These are phyloP conservation scores for Rhizoglyphus robini DNA, from an alignment of 1,140 invertebrate genomes.

Conservation along the genomic window DNA sequence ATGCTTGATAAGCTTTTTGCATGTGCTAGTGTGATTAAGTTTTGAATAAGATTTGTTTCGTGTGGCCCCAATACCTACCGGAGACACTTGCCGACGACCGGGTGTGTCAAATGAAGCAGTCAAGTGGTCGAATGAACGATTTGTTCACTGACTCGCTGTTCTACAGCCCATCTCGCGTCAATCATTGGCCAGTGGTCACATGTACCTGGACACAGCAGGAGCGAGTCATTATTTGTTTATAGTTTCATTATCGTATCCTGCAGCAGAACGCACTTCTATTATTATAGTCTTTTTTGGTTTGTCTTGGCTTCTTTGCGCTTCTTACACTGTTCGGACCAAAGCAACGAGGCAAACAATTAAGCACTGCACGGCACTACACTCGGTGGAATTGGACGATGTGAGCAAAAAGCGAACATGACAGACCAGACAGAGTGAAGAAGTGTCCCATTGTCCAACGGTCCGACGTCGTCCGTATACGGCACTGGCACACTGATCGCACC, in stretches of 20 bases:
- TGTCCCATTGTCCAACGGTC: no score
- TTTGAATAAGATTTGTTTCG: slow-evolving; percentile 12
- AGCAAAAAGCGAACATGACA: no score
- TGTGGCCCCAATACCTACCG: not conserved
- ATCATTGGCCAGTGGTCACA: no score
- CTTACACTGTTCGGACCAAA: not conserved
- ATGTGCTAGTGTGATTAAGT: slow-evolving; percentile 15
- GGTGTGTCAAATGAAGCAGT: no score
- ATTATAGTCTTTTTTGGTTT: not conserved
- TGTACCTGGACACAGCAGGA: not conserved
- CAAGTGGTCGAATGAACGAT: no score
- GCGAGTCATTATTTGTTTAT: slow-evolving; percentile 5
- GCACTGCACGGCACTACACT: no score
- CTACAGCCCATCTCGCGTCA: no score
- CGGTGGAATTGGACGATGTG: no score
- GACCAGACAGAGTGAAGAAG: no score
- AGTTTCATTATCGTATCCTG: not conserved
- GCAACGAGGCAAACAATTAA: not conserved
- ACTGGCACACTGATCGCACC: not conserved
- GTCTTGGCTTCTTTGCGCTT: not conserved
- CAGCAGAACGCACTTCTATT: not conserved
- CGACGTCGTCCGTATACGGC: not conserved
- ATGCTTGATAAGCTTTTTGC: slow-evolving; percentile 16
- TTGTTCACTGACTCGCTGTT: no score
- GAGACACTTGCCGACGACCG: not conserved